Base-by-base conservation (phyloP, 2,888 invertebrate genomes). In the Dryococelus australis region DNA sequence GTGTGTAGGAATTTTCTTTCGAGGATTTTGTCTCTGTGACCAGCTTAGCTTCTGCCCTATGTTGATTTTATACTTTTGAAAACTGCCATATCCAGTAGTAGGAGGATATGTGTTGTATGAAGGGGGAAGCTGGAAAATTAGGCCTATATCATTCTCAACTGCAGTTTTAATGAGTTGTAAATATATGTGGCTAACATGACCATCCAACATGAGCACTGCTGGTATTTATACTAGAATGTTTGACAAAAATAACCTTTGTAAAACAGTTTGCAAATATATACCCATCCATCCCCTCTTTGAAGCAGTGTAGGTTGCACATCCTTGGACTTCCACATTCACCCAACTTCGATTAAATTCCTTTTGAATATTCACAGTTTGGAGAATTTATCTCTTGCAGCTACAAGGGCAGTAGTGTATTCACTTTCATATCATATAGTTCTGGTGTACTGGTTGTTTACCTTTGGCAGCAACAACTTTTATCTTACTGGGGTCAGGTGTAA, bases 171-270 rank as follows among this genome's bases (percentile, higher is more conserved):
- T 83, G 35, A 27, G 35, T 28, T 83, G 35, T 83, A 35, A 35
- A 35, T 0, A 83, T 27, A 28, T 43, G n/a, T 83, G 83, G 83
- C 83, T 83, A 27, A 83, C 43, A 83, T 83, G 83, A 16, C 28
- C 35, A 28, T 83, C 83, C 35, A 12, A 83, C 6, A 27, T 35
- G 8, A 83, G 35, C 83, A 83, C 4, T 35, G 43, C 83, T 35
- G 10, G 35, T 35, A 5, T 83, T 35, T 83, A 12, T 80, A 26
- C 80, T 20, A 26, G 80, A 6, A 80, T 28, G 16, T 80, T 80
- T 80, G 80, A 26, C 6, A 80, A 10, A 26, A 80, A 80, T n/a
- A 26, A 6, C 5, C 27, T 80, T 80, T 6, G 4, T 80, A 26
- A 80, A 80, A 12, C 28, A 80, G 26, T 26, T 80, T 80, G 80